A percentile compares a stretch with the other conserved stretches of the same genome.
phyloP scores from a whole-genome alignment of 1,140 invertebrate species.

The Littorina saxatilis region DNA sequence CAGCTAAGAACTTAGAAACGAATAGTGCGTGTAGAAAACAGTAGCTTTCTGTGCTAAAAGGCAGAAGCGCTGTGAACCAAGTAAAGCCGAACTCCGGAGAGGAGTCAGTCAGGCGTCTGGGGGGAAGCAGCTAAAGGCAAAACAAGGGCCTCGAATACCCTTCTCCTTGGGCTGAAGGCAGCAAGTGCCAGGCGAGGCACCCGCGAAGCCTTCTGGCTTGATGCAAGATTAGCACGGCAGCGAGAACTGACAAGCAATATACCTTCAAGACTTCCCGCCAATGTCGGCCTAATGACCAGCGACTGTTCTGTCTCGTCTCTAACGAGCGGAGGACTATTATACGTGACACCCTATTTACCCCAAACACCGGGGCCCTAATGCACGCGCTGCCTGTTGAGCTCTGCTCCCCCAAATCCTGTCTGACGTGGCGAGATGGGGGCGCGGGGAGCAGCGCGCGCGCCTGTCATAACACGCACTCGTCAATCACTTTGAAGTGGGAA shows the following conservation, averaged over 20 bases:
- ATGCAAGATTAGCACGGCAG: conserved; percentile 29
- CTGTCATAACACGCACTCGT: conserved; percentile 30
- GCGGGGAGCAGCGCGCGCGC: conserved; percentile 15
- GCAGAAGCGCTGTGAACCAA: too few relatives aligned
- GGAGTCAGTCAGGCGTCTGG: too few relatives aligned
- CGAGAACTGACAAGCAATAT: conserved; percentile 34
- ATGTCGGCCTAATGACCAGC: conserved; percentile 30
- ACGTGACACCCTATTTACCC: conserved; percentile 33
- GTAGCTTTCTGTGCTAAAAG: too few relatives aligned
- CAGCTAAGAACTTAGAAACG: too few relatives aligned
- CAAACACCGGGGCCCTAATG: conserved; percentile 29
- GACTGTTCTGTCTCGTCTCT: conserved; percentile 35
- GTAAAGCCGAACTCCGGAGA: too few relatives aligned
- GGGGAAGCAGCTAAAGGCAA: too few relatives aligned
- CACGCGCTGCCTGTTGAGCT: conserved; percentile 6
- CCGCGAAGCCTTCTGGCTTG: neutral
- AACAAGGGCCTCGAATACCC: too few relatives aligned
- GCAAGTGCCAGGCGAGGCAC: conserved; percentile 13
- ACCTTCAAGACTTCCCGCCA: conserved; percentile 24
- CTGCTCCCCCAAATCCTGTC: conserved; percentile 15
- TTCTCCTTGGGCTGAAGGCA: neutral
- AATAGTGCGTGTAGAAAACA: too few relatives aligned
- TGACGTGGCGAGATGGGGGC: conserved; percentile 29
- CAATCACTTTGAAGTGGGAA: conserved; percentile 31
- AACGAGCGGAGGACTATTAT: conserved; percentile 21